A percentile compares a stretch with the other conserved stretches of the same genome.
These are phyloP conservation scores for Pangasius krempfi DNA, from an alignment of 2,797 vertebrate species.

Conservation along the genomic window DNA sequence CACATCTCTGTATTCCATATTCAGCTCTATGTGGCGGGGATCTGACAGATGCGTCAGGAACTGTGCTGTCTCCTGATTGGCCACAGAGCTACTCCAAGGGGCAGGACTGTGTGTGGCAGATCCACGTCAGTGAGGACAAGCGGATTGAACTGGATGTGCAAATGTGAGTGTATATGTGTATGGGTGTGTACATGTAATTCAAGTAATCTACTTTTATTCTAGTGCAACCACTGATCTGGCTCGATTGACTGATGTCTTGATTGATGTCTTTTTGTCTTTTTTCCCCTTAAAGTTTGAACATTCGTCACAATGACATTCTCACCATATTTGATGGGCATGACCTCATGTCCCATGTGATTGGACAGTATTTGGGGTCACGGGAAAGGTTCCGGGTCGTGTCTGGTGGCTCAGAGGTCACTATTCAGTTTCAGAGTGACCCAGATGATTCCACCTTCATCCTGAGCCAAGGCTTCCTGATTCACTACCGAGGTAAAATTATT, in stretches of 20 bases:
- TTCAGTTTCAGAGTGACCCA: slow-evolving; percentile 90
- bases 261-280: not conserved
- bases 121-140: slow-evolving; percentile 89
- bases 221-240: not conserved
- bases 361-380: slow-evolving; percentile 85
- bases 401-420: slow-evolving; percentile 87
- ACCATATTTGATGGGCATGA: slow-evolving; percentile 88
- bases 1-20: not conserved
- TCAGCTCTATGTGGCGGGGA: slow-evolving; percentile 88
- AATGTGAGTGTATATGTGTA: slow-evolving; percentile 76
- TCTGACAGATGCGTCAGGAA: slow-evolving; percentile 81
- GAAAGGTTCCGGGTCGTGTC: slow-evolving; percentile 87
- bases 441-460: slow-evolving; percentile 85
- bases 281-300: slow-evolving; percentile 78
- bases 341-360: slow-evolving; percentile 84
- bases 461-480: slow-evolving; percentile 90
- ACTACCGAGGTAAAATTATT: slow-evolving; percentile 80
- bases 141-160: slow-evolving; percentile 88
- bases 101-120: slow-evolving; percentile 90
- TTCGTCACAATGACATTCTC: slow-evolving; percentile 86
- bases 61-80: slow-evolving; percentile 92
- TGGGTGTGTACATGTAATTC: not conserved
- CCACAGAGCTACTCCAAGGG: slow-evolving; percentile 91
- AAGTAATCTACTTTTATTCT: not conserved
- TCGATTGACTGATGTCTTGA: not conserved